Base-by-base conservation (phyloP, 1,140 invertebrate species). In the Saccostrea echinata region DNA sequence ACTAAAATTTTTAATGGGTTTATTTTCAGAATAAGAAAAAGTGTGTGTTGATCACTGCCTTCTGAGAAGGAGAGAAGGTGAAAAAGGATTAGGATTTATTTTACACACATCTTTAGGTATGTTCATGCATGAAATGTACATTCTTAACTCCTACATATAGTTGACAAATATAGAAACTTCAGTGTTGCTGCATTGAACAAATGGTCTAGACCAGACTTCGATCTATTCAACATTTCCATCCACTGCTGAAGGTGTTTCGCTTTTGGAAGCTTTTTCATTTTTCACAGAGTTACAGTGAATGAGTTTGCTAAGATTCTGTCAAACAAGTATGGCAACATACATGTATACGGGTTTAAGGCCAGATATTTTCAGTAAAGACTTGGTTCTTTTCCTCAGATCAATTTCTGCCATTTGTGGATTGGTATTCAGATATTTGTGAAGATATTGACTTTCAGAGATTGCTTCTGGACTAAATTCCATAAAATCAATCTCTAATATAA, bases 371-470 rank as follows among this genome's bases (percentile, higher is more conserved):
- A 61, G 55, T 61, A 21, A n/a, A 61, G 55, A 18, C 55, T 21
- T 61, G 43, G 9, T 43, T 33, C 3, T 30, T 27, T 33, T 33
- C 13, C 27, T 76, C 68, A 76, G 27, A 33, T 33, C 68, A 33
- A 18, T 76, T 9, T 30, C 11, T 30, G 13, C 27, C 68, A 76
- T 76, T 76, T 30, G 68, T 76, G 30, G 27, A 30, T 0, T 30
- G 27, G 30, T 13, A 76, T 76, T 76, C 3, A 76, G 68, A 30
- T 33, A 30, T 76, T 76, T 76, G 68, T 76, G 30, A 76, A 33
- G 68, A 76, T 76, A 76, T 76, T 76, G 68, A 76, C 68, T 33
- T 76, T 76, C 68, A 30, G 68, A 33, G 68, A 33, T 3, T 33
- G 68, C 13, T 76, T 76, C 16, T 33, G 30, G 68, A 27, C 68